A percentile compares a stretch with the other conserved stretches of the same genome.
Evolutionary conservation across 2,113 vertebrate genomes (phyloP).

Genomic region (Chelonoidis abingdonii): DNA sequence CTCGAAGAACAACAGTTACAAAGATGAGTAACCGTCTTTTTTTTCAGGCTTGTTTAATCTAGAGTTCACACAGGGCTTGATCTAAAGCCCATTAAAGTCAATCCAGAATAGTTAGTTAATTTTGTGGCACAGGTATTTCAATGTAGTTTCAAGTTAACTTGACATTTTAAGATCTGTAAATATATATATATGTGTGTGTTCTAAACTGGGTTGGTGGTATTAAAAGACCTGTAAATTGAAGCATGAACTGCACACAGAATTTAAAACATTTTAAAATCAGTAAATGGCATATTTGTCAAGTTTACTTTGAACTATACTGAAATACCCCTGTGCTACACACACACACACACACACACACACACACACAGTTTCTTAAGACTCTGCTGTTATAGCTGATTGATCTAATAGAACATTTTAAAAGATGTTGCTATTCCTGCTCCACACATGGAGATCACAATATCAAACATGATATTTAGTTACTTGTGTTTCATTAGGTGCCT

Average conservation of each 20-base stretch:
- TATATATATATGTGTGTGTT: not conserved
- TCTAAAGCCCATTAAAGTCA: not conserved
- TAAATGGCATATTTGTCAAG: not conserved
- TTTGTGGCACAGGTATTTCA: not conserved
- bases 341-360: not conserved
- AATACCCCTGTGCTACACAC: too few species aligned
- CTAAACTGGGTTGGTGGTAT: not conserved
- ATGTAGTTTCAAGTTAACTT: not conserved
- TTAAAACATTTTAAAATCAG: not conserved
- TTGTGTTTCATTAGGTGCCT: slow-evolving; percentile 85
- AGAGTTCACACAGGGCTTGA: not conserved
- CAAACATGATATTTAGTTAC: slow-evolving; percentile 42
- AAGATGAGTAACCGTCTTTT: too few species aligned
- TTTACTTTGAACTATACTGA: not conserved
- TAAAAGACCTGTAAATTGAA: not conserved
- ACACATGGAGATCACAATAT: not conserved
- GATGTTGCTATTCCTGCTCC: not conserved
- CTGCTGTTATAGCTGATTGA: not conserved
- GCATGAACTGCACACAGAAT: not conserved
- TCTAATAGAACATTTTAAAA: not conserved
- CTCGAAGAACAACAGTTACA: too few species aligned
- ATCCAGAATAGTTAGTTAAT: not conserved
- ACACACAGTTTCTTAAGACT: not conserved
- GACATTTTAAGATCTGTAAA: not conserved
- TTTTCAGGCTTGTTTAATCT: not conserved